Evolutionary conservation across 2,113 vertebrate species (phyloP).

Genomic region (Columba janthina): DNA sequence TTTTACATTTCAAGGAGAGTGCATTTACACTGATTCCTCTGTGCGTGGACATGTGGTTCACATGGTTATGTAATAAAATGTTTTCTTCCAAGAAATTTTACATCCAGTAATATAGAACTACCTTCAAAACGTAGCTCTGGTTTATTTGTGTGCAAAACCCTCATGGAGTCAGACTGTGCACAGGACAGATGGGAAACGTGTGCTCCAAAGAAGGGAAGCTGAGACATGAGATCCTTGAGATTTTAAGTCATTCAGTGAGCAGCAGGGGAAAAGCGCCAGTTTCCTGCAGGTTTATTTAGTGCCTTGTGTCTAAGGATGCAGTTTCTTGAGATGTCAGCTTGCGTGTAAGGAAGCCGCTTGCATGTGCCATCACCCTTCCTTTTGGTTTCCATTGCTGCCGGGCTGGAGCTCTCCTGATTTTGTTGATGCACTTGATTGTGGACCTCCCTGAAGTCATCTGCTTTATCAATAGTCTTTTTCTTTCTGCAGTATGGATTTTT

Average conservation of each 20-base stretch:
- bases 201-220: accelerated
- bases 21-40: not conserved
- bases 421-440: not conserved
- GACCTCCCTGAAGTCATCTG: not conserved
- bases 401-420: not conserved
- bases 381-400: not conserved
- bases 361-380: not conserved
- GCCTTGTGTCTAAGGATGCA: not conserved
- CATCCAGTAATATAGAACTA: not conserved
- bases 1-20: not conserved
- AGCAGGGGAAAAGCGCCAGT: not conserved
- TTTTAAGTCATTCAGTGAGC: not conserved
- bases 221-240: not conserved
- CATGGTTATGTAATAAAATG: not conserved
- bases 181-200: not conserved
- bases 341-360: not conserved
- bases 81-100: not conserved
- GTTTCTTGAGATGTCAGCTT: not conserved
- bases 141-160: not conserved
- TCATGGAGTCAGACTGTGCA: not conserved
- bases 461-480: not conserved
- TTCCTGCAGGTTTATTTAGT: not conserved
- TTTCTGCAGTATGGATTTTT: not conserved
- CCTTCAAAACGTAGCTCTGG: not conserved
- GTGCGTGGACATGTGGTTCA: not conserved